Evolutionary conservation across 2,797 vertebrate species (phyloP).

Genomic region (Distichodus sexfasciatus): DNA sequence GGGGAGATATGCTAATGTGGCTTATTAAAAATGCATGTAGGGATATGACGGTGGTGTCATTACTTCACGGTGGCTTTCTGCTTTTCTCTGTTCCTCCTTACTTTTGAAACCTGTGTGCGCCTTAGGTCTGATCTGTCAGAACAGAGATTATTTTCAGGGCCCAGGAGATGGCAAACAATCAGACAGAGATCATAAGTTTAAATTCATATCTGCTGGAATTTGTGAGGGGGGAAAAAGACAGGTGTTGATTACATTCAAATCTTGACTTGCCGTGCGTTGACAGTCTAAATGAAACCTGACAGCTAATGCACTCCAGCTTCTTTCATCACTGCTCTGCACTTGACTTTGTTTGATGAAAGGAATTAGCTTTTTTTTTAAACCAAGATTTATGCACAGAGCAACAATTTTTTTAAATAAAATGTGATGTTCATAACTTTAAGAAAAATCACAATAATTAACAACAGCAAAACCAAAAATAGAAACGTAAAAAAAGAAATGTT

Average conservation of each 20-base stretch:
- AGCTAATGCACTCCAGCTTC: not conserved
- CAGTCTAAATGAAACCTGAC: constrained; percentile 29
- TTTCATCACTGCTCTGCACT: not conserved
- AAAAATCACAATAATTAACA: not conserved
- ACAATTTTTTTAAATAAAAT: constrained; percentile 1
- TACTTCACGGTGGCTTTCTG: constrained; percentile 21
- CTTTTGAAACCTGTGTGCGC: constrained; percentile 9
- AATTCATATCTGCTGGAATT: constrained; percentile 45
- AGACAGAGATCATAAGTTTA: not conserved
- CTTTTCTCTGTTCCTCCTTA: not conserved
- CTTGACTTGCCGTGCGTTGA: too few species aligned
- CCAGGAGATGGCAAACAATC: not conserved
- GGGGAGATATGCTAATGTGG: constrained; percentile 59
- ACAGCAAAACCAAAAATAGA: not conserved
- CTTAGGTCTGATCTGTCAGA: constrained; percentile 54
- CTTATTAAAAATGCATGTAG: constrained; percentile 67
- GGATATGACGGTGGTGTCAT: constrained; percentile 27
- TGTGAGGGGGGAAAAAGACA: constrained; percentile 6
- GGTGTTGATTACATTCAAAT: constrained; percentile 19
- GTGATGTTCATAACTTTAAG: not conserved
- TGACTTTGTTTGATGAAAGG: constrained; percentile 13
- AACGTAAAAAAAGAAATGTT: too few species aligned
- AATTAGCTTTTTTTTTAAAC: constrained; percentile 7
- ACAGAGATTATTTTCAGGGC: constrained; percentile 32
- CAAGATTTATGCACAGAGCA: not conserved